Conservation (phyloP, 2,888 invertebrate genomes). For the Drosophila eohydei region DNA sequence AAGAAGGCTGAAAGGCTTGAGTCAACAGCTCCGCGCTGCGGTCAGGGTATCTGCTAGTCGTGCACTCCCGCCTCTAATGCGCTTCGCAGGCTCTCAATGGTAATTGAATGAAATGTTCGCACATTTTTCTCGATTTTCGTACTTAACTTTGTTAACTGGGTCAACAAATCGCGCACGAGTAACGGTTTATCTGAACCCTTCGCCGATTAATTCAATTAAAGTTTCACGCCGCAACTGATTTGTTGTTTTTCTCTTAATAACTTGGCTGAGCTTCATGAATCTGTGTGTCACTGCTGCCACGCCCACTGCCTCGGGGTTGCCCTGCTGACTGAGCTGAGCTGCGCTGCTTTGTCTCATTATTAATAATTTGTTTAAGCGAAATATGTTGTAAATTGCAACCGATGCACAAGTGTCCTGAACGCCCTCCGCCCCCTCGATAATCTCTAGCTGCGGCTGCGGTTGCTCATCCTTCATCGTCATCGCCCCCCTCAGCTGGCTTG, state of each 20-base stretch:
- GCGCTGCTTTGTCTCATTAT: neutral
- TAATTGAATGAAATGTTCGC: conserved; percentile 2
- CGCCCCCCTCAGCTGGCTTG: neutral
- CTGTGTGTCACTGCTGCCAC: neutral
- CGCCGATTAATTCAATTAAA: neutral
- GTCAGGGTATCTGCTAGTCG: neutral
- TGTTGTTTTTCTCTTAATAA: neutral
- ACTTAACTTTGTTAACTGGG: conserved; percentile 1
- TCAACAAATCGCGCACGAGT: neutral
- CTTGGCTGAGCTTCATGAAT: neutral
- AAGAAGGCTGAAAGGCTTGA: no score
- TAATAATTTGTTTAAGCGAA: conserved; percentile 8
- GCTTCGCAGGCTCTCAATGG: neutral
- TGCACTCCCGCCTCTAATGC: neutral
- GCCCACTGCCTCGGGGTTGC: neutral
- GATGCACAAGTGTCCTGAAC: conserved; percentile 39
- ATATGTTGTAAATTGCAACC: conserved; percentile 41
- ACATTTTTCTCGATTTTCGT: neutral
- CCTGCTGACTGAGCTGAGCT: neutral
- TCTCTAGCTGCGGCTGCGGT: neutral
- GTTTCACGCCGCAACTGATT: neutral
- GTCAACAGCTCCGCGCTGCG: no score
- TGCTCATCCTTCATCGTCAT: neutral
- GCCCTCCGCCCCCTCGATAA: accelerated
- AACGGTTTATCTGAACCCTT: neutral